These are phyloP conservation scores for Steromphala cineraria DNA, from an alignment of 2,888 invertebrate genomes.

Conservation along the genomic window DNA sequence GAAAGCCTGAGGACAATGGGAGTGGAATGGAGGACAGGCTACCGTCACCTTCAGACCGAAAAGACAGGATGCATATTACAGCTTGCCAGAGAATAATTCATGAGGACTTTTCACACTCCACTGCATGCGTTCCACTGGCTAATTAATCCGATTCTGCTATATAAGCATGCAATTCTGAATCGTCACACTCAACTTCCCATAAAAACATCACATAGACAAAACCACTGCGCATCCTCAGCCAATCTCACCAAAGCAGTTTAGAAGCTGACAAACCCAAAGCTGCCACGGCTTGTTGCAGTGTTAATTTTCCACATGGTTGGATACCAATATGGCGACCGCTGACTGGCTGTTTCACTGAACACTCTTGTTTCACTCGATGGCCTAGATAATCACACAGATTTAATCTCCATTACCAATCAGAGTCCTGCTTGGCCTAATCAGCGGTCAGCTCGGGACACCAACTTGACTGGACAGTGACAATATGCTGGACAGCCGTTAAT, in stretches of 20 bases:
- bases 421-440: background rate
- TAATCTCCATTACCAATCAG: background rate
- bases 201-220: background rate
- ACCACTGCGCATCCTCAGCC: background rate
- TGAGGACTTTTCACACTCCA: background rate
- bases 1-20: conserved; percentile 1
- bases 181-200: background rate
- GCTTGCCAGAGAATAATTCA: background rate
- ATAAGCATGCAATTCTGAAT: background rate
- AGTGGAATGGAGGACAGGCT: background rate
- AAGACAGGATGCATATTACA: conserved; percentile 3
- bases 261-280: background rate
- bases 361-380: background rate
- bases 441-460: background rate
- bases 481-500: too few relatives aligned
- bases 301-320: conserved; percentile 13
- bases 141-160: conserved; percentile 5
- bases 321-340: background rate
- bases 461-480: too few relatives aligned
- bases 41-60: background rate
- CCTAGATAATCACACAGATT: background rate
- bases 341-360: background rate
- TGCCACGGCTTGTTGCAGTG: background rate
- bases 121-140: background rate
- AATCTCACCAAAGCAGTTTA: background rate